Conservation (phyloP, 1,140 invertebrate species). For the Pectinophora gossypiella region DNA sequence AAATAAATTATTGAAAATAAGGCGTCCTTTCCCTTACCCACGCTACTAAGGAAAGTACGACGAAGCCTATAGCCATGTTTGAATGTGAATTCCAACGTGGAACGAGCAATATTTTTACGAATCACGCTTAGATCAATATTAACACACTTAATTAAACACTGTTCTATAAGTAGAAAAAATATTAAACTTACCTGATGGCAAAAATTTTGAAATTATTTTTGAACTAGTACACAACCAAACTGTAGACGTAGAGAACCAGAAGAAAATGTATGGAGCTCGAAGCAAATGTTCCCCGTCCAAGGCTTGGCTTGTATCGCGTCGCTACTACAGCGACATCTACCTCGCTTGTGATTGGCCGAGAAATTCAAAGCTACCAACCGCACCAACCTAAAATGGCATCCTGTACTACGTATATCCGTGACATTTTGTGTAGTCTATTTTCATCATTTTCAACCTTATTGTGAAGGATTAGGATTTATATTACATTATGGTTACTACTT, state of each 20-base stretch:
- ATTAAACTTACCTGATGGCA: slow-evolving; percentile 72
- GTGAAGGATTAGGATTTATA: background rate
- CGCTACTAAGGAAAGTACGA: slow-evolving; percentile 68
- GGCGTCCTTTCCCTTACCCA: slow-evolving; percentile 68
- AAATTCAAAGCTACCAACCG: slow-evolving; percentile 46
- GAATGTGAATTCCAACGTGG: slow-evolving; percentile 74
- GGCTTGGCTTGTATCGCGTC: slow-evolving; percentile 69
- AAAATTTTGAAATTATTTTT: slow-evolving; percentile 75
- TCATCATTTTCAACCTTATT: slow-evolving; percentile 30
- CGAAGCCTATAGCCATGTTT: slow-evolving; percentile 73
- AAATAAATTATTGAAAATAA: slow-evolving; percentile 73
- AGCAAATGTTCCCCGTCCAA: slow-evolving; percentile 71
- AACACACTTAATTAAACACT: slow-evolving; percentile 51
- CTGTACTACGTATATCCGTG: slow-evolving; percentile 71
- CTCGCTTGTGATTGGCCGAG: slow-evolving; percentile 47
- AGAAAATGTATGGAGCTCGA: slow-evolving; percentile 76
- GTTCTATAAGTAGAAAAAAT: slow-evolving; percentile 56
- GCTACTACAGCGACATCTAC: slow-evolving; percentile 65
- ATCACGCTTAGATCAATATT: slow-evolving; percentile 43
- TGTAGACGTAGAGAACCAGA: slow-evolving; percentile 74
- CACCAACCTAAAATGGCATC: slow-evolving; percentile 30
- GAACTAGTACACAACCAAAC: slow-evolving; percentile 73
- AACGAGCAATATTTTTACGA: slow-evolving; percentile 55
- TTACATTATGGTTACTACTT: slow-evolving; percentile 18
- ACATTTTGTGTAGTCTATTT: slow-evolving; percentile 27